Evolutionary conservation across 1,140 invertebrate species (phyloP).

Genomic region (Callitettix versicolor): DNA sequence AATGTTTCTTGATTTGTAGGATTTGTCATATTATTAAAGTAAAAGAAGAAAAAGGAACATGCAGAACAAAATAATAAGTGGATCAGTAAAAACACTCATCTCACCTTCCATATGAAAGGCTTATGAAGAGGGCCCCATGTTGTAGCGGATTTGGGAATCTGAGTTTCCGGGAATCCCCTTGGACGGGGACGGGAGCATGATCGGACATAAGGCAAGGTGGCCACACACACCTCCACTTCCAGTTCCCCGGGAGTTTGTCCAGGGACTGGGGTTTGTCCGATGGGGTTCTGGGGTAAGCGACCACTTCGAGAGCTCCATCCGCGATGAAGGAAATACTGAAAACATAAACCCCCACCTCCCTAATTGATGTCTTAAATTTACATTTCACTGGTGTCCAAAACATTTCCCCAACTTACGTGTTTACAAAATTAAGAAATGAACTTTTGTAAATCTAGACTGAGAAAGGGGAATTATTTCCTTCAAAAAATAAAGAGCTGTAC

Average conservation of each 20-base stretch:
- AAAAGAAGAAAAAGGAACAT: slow-evolving; percentile 14
- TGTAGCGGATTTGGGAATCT: slow-evolving; percentile 51
- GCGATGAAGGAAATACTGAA: slow-evolving; percentile 34
- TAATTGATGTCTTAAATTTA: neutral
- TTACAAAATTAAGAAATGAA: neutral
- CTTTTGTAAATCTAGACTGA: neutral
- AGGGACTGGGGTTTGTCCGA: slow-evolving; percentile 26
- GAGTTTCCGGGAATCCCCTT: slow-evolving; percentile 30
- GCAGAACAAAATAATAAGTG: neutral
- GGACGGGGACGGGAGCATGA: slow-evolving; percentile 22
- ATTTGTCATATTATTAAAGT: neutral
- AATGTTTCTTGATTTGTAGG: too few relatives aligned
- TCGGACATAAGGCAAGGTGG: slow-evolving; percentile 34
- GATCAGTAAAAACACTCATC: slow-evolving; percentile 28
- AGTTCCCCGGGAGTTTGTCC: slow-evolving; percentile 29
- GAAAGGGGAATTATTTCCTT: neutral
- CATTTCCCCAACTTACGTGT: neutral
- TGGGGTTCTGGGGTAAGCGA: too few relatives aligned
- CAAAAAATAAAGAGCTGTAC: neutral
- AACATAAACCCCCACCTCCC: slow-evolving; percentile 21
- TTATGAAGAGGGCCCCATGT: slow-evolving; percentile 54
- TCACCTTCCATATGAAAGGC: slow-evolving; percentile 55
- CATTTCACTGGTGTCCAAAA: neutral
- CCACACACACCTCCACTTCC: slow-evolving; percentile 24
- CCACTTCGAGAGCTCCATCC: slow-evolving; percentile 35